Percentiles rank a stretch among this genome's conserved stretches.
These are phyloP conservation scores for Maccullochella peelii DNA, from an alignment of 2,113 vertebrate genomes.

Conservation along the genomic window DNA sequence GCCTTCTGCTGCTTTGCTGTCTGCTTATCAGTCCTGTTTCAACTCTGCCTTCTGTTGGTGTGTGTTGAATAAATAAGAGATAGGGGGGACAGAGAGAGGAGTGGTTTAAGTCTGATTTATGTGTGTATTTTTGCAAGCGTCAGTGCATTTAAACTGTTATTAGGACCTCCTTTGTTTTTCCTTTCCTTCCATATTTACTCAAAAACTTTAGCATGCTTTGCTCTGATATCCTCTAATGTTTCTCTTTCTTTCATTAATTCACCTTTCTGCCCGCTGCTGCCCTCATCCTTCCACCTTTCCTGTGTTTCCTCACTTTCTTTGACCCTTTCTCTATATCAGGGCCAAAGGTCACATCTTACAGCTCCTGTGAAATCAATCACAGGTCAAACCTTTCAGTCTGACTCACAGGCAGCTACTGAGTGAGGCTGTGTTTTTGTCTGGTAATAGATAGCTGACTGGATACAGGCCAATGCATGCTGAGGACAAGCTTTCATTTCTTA, in stretches of 20 bases:
- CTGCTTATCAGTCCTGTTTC: constrained; percentile 37
- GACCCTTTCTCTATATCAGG: constrained; percentile 12
- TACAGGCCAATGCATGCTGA: constrained; percentile 10
- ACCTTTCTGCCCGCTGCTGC: neutral
- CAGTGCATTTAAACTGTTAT: constrained; percentile 11
- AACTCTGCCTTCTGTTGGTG: constrained; percentile 26
- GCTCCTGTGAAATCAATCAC: constrained; percentile 49
- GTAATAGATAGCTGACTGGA: constrained; percentile 42
- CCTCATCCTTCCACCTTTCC: constrained; percentile 6
- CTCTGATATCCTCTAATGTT: constrained; percentile 16
- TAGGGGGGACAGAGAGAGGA: neutral
- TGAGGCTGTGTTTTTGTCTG: constrained; percentile 5
- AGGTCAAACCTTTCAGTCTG: constrained; percentile 47
- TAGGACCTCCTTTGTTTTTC: constrained; percentile 6
- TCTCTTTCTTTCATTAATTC: constrained; percentile 7
- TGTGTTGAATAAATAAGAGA: constrained; percentile 29
- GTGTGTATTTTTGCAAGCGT: constrained; percentile 27
- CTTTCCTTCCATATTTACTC: constrained; percentile 17
- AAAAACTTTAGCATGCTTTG: constrained; percentile 32
- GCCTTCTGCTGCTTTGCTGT: constrained; percentile 34
- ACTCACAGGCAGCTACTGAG: constrained; percentile 7
- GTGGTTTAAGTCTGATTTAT: constrained; percentile 32
- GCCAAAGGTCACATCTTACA: constrained; percentile 46
- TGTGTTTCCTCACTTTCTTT: constrained; percentile 18
- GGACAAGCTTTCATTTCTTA: constrained; percentile 37